Evolutionary conservation across 2,113 vertebrate genomes (phyloP).

Genomic region (Lipotes vexillifer): DNA sequence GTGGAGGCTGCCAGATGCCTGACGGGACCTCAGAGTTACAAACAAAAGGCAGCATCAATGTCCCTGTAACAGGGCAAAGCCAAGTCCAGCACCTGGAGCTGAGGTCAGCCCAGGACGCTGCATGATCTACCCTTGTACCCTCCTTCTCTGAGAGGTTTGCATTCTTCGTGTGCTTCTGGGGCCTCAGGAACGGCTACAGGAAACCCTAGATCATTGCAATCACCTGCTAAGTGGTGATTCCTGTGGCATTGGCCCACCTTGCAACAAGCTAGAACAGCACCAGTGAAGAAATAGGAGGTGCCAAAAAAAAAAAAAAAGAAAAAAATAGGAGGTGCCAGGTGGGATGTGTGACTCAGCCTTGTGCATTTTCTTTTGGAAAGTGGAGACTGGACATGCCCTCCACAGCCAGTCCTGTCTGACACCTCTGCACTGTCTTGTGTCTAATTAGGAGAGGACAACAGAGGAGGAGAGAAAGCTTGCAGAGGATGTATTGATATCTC

Average conservation of each 20-base stretch:
- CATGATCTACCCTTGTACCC: neutral
- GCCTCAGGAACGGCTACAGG: neutral
- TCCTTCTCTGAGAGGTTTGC: too few species aligned
- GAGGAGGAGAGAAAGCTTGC: neutral
- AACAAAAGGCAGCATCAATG: neutral
- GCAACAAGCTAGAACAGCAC: fast-evolving
- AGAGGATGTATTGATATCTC: neutral
- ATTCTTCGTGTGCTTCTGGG: neutral
- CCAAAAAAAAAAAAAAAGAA: too few species aligned
- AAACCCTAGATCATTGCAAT: neutral
- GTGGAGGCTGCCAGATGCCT: neutral
- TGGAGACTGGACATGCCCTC: neutral
- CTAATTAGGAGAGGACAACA: neutral
- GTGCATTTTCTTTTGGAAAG: neutral
- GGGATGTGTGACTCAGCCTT: neutral
- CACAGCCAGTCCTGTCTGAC: fast-evolving
- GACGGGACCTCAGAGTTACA: neutral
- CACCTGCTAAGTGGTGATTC: neutral
- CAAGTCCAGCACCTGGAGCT: neutral
- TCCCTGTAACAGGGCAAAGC: neutral
- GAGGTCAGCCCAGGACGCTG: neutral
- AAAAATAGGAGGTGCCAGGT: fast-evolving
- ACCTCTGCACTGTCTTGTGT: neutral
- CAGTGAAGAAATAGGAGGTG: neutral
- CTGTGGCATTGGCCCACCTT: fast-evolving